A percentile compares a stretch with the other conserved stretches of the same genome.
phyloP scores from a whole-genome alignment of 2,888 invertebrate genomes.

The Chloroclysta siterata region DNA sequence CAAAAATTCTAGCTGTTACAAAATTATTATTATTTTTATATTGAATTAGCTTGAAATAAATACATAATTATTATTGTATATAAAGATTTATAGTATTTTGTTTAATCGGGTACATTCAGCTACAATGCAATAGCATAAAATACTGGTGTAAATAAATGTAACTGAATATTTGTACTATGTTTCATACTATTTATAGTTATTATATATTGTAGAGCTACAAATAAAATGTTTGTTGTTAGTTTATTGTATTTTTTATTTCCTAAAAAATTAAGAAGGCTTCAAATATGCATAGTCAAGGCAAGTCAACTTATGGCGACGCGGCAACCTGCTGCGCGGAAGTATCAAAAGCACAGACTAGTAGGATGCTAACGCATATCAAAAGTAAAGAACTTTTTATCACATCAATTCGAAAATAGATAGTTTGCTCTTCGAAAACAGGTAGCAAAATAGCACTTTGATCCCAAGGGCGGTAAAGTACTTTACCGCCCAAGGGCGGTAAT shows the following conservation, averaged over 20 bases:
- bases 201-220: slow-evolving; percentile 61
- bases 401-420: too few relatives aligned
- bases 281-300: too few relatives aligned
- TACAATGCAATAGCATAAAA: slow-evolving; percentile 5
- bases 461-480: too few relatives aligned
- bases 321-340: too few relatives aligned
- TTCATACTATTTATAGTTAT: slow-evolving; percentile 68
- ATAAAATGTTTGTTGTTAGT: slow-evolving; percentile 80
- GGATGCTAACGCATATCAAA: too few relatives aligned
- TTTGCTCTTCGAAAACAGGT: too few relatives aligned
- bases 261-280: not conserved
- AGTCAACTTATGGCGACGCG: too few relatives aligned
- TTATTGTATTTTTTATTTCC: slow-evolving; percentile 49
- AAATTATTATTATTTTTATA: not conserved
- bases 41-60: not conserved
- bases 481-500: too few relatives aligned
- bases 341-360: too few relatives aligned
- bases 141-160: slow-evolving; percentile 20
- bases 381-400: too few relatives aligned
- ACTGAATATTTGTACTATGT: slow-evolving; percentile 63
- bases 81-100: not conserved
- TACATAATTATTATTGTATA: not conserved
- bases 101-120: not conserved
- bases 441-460: too few relatives aligned
- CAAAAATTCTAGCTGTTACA: not conserved